These are phyloP conservation scores for Cossypha polioptera DNA, from an alignment of 2,797 vertebrate species.

Conservation along the genomic window DNA sequence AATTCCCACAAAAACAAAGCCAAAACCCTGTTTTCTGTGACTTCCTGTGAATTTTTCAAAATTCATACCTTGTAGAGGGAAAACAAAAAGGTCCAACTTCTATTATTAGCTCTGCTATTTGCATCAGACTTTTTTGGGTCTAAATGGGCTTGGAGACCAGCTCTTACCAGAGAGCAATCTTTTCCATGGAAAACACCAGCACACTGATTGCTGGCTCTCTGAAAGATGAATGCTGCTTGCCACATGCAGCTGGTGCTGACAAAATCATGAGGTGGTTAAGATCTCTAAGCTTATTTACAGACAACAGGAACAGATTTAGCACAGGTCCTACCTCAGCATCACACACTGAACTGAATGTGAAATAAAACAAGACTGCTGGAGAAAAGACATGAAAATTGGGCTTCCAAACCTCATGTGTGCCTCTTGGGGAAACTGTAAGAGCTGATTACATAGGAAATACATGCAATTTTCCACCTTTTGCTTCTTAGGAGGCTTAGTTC, in stretches of 20 bases:
- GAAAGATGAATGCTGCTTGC: not conserved
- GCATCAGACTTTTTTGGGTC: not conserved
- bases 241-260: accelerated
- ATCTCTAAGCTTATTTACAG: not conserved
- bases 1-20: not conserved
- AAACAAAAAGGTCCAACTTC: not conserved
- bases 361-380: not conserved
- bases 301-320: not conserved
- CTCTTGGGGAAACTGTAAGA: not conserved
- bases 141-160: not conserved
- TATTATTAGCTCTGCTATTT: not conserved
- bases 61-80: not conserved
- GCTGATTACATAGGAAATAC: not conserved
- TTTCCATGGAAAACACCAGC: not conserved
- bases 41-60: not conserved
- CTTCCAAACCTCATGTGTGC: not conserved
- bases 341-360: not conserved
- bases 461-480: not conserved
- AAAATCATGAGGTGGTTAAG: not conserved
- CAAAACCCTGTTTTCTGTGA: accelerated
- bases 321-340: not conserved
- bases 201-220: not conserved
- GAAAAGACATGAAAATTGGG: not conserved
- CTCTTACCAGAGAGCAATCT: not conserved
- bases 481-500: not conserved